Evolutionary conservation across 37 sponge, comb jelly and placozoan species (phyloP).

Genomic region (Ephydatia muelleri): DNA sequence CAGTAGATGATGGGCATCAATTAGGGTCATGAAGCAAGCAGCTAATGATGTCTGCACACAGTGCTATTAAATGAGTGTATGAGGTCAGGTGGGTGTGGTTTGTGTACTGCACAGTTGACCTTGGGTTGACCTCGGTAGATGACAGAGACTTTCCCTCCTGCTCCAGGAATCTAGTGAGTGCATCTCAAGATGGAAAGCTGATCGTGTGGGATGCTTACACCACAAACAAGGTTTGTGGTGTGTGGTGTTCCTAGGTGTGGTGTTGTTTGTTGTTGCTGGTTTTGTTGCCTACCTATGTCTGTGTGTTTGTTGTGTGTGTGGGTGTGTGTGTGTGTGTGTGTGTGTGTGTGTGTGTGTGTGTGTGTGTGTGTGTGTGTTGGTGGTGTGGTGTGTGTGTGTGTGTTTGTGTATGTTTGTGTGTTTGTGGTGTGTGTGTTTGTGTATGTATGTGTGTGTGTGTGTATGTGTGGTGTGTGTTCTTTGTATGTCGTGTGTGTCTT

Average conservation of each 20-base stretch:
- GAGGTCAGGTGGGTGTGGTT: neutral
- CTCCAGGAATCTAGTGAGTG: slow-evolving; percentile 89
- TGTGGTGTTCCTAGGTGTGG: neutral
- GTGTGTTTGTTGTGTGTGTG: neutral
- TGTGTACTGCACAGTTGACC: neutral
- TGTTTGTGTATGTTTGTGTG: neutral
- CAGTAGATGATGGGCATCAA: no score
- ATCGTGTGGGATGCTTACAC: slow-evolving; percentile 99
- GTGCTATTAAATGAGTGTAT: neutral
- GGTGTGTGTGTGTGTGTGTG: neutral
- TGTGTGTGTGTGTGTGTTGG: neutral
- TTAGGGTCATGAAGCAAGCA: no score
- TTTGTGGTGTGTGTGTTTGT: neutral
- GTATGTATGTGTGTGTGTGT: neutral
- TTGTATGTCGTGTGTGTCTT: neutral
- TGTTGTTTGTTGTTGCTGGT: neutral
- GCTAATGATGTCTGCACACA: neutral
- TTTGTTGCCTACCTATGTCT: neutral
- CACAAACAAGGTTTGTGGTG: slow-evolving; percentile 81
- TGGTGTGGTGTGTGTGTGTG: neutral
- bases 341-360: neutral
- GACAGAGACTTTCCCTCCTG: neutral
- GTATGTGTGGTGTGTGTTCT: no score
- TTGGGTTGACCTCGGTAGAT: neutral
- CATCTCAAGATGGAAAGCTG: slow-evolving; percentile 98